Conservation (phyloP, 2,113 vertebrate species). For the Oplegnathus fasciatus region DNA sequence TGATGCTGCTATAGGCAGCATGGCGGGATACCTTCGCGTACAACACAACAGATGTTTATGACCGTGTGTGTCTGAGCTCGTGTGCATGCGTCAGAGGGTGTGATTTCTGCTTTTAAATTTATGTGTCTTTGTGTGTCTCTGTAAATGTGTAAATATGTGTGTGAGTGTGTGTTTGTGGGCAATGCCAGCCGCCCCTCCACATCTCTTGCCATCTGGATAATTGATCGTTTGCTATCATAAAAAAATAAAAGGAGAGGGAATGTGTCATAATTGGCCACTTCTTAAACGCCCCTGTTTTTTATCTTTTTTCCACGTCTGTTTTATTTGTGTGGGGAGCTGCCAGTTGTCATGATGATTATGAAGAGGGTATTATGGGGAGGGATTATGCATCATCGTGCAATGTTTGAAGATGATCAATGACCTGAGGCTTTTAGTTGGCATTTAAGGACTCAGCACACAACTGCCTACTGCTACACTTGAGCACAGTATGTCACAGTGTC, state of each 20-base stretch:
- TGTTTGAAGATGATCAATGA: constrained; percentile 78
- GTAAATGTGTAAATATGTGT: constrained; percentile 37
- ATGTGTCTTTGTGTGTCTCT: constrained; percentile 49
- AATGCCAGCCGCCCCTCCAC: constrained; percentile 53
- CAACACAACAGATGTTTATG: constrained; percentile 84
- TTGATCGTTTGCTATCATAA: constrained; percentile 81
- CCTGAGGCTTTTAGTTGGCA: constrained; percentile 62
- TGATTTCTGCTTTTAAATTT: constrained; percentile 58
- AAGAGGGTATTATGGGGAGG: constrained; percentile 71
- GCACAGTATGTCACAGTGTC: neutral
- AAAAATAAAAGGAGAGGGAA: constrained; percentile 68
- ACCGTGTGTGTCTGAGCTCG: constrained; percentile 39
- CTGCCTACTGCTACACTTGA: constrained; percentile 24
- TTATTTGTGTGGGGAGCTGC: constrained; percentile 71
- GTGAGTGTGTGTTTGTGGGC: constrained; percentile 41
- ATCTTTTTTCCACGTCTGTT: constrained; percentile 65
- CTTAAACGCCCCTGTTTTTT: constrained; percentile 70
- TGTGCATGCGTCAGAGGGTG: constrained; percentile 28
- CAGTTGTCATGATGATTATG: constrained; percentile 80
- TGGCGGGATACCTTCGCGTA: constrained; percentile 68
- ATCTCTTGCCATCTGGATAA: constrained; percentile 84
- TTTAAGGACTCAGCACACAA: constrained; percentile 56
- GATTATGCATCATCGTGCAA: constrained; percentile 75
- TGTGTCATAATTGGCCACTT: constrained; percentile 80
- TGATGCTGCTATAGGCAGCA: constrained; percentile 68